These are phyloP conservation scores for Pitangus sulphuratus DNA, from an alignment of 2,797 vertebrate genomes.

Conservation along the genomic window DNA sequence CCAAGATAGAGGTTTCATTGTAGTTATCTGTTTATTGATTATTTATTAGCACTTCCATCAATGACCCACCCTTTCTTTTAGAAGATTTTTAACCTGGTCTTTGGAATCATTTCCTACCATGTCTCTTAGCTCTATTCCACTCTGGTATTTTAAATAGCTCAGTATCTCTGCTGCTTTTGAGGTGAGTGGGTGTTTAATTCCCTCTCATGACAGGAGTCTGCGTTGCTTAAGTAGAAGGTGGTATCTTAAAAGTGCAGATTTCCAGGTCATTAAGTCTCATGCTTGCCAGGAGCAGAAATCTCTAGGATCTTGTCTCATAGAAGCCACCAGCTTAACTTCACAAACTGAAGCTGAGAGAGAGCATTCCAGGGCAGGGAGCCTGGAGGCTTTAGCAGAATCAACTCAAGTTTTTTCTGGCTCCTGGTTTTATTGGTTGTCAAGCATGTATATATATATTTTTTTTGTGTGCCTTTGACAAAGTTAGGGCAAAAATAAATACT, in stretches of 20 bases:
- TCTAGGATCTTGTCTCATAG: conserved; percentile 2
- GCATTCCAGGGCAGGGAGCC: conserved; percentile 11
- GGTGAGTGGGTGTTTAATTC: conserved; percentile 41
- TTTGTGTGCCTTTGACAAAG: conserved; percentile 26
- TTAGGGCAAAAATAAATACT: conserved; percentile 45
- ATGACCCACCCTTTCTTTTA: neutral
- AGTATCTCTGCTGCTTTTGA: neutral
- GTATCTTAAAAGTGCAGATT: neutral
- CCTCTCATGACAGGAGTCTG: neutral
- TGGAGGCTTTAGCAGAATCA: conserved; percentile 22
- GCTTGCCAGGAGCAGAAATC: neutral
- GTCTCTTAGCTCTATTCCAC: neutral
- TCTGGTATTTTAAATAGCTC: neutral
- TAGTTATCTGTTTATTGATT: neutral
- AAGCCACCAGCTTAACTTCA: conserved; percentile 15
- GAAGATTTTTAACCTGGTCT: neutral
- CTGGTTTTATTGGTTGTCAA: conserved; percentile 23
- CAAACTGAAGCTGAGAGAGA: neutral
- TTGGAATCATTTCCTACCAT: neutral
- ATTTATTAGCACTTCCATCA: neutral
- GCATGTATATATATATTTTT: neutral
- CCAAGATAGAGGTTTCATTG: neutral
- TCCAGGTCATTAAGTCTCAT: neutral
- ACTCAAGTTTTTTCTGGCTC: conserved; percentile 36
- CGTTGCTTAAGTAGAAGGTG: neutral